Base-by-base conservation (phyloP, 1,140 invertebrate genomes). In the Thaumetopoea pityocampa region DNA sequence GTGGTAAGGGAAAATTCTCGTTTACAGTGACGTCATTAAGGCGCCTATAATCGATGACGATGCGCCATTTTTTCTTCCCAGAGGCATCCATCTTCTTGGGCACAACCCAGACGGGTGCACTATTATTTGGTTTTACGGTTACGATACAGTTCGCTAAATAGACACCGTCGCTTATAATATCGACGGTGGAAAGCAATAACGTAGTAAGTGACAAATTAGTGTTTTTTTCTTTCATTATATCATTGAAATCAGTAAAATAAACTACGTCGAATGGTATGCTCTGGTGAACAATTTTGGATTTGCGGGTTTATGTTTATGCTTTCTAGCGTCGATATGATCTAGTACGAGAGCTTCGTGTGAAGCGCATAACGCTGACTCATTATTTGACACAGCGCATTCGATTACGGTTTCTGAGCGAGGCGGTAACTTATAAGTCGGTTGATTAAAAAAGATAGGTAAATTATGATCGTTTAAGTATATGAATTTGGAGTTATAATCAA, bases 351-450 rank as follows among this genome's bases (percentile, higher is more conserved):
- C 43, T 38, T 48, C 44, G 5, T 18, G 12, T 2, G 11, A n/a
- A 4, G 37, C 15, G 11, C 20, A 8, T 5, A 51, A n/a, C 5
- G 54, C 47, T 0, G 40, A 23, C 12, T 6, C 11, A 18, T 33
- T 5, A 40, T 60, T 60, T 4, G 38, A 33, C 5, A 59, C 41
- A 9, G 32, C 7, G 20, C 56, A 59, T 20, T 58, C 54, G 8
- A 53, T 47, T 9, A 58, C 34, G 5, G 35, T 29, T 27, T 58
- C 54, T 6, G 45, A 45, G 2, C 50, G 36, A n/a, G 54, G 24
- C n/a, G 54, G 54, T 18, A 58, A 38, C 14, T 35, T 32, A 23
- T 53, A 58, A n/a, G 37, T 20, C 5, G 37, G 29, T 33, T 52
- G 9, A 19, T 14, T 40, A 43, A 29, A 58, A 11, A 20, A 6